phyloP scores from a whole-genome alignment of 2,888 invertebrate genomes.

The Itoplectis maculator region DNA sequence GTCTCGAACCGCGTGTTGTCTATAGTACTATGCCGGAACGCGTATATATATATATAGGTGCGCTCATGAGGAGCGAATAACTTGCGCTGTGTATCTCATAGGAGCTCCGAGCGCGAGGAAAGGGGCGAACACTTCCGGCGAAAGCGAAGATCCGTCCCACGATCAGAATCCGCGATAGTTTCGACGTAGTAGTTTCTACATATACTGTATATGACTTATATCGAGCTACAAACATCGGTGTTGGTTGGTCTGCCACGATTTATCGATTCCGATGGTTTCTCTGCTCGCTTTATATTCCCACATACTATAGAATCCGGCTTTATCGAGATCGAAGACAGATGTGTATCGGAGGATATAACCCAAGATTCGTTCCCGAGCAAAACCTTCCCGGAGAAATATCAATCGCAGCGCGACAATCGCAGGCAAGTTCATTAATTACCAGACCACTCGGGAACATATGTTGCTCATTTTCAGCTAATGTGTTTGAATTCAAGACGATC shows the following conservation, averaged over 20 bases:
- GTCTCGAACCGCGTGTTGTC: neutral
- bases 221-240: neutral
- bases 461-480: constrained; percentile 1
- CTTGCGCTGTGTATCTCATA: constrained; percentile 27
- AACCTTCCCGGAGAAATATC: neutral
- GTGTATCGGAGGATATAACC: constrained; percentile 47
- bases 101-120: neutral
- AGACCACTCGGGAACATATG: constrained; percentile 2
- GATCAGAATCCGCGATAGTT: constrained; percentile 60
- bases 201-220: constrained; percentile 18
- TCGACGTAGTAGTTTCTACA: too few relatives aligned
- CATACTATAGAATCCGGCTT: constrained; percentile 49
- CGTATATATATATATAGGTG: constrained; percentile 20
- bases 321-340: constrained; percentile 51
- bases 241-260: constrained; percentile 45
- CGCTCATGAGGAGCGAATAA: constrained; percentile 21
- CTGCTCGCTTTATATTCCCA: constrained; percentile 41
- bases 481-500: neutral
- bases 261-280: constrained; percentile 59
- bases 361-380: neutral
- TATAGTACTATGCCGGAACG: neutral
- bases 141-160: constrained; percentile 68
- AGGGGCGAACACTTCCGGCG: constrained; percentile 62
- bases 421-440: constrained; percentile 10
- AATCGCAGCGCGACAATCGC: neutral